A percentile compares a stretch with the other conserved stretches of the same genome.
Conservation (phyloP, 2,888 invertebrate genomes). For the Drosophila bunnanda region DNA sequence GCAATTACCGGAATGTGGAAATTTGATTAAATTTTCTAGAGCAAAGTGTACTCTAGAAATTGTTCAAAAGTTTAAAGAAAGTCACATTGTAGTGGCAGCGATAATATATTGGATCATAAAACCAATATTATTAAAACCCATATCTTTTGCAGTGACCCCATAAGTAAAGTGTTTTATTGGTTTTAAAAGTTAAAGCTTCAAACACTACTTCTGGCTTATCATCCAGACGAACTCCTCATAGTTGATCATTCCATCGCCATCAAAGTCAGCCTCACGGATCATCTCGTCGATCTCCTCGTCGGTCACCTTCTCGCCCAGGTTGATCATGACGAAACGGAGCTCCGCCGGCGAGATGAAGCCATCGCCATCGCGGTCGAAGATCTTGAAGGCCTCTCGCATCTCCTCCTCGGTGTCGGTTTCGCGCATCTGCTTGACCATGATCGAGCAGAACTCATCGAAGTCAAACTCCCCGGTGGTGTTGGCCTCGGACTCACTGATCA, state of each 20-base stretch:
- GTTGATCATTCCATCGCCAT: constrained; percentile 97
- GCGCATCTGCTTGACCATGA: constrained; percentile 99
- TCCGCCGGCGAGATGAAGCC: constrained; percentile 99
- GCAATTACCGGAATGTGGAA: constrained; percentile 57
- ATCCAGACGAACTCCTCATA: constrained; percentile 94
- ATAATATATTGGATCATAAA: background rate
- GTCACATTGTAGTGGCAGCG: background rate
- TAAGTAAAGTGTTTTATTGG: constrained; percentile 4
- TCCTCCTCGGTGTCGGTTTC: constrained; percentile 99
- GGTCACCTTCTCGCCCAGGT: constrained; percentile 98
- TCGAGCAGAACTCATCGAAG: constrained; percentile 98
- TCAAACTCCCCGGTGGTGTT: constrained; percentile 93
- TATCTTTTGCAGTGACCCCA: constrained; percentile 6
- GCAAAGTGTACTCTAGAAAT: background rate
- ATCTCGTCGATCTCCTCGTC: constrained; percentile 99
- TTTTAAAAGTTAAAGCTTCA: background rate
- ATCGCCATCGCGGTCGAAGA: constrained; percentile 98
- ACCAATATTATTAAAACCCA: no score
- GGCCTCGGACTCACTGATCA: constrained; percentile 99
- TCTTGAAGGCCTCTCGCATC: constrained; percentile 87
- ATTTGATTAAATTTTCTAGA: constrained; percentile 33
- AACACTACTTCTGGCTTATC: constrained; percentile 96
- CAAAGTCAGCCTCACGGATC: constrained; percentile 99
- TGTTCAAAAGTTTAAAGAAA: constrained; percentile 3
- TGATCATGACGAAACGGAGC: constrained; percentile 99